Conservation (phyloP, 2,888 invertebrate genomes). For the Brenthis hecate region DNA sequence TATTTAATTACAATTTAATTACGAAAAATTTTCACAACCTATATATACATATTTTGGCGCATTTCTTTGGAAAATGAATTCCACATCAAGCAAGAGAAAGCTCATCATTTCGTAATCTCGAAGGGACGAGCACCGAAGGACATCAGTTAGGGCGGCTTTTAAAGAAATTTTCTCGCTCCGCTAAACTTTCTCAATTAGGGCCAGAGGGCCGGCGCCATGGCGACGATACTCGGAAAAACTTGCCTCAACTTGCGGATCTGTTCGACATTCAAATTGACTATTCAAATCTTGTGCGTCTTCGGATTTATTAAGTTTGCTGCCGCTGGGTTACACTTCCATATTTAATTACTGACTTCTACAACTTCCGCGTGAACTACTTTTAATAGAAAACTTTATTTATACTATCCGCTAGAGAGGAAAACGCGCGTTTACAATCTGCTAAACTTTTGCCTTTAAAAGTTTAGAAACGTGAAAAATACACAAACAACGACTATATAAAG, state of each 20-base stretch:
- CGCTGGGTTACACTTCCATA: slow-evolving; percentile 20
- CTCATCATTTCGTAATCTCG: slow-evolving; percentile 35
- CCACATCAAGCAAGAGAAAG: slow-evolving; percentile 29
- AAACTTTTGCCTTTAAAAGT: no score
- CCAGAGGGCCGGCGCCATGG: slow-evolving; percentile 31
- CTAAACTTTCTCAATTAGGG: slow-evolving; percentile 49
- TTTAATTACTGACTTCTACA: slow-evolving; percentile 24
- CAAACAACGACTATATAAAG: no score
- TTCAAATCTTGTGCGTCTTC: slow-evolving; percentile 28
- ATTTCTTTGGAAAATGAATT: slow-evolving; percentile 32
- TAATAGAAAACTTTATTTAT: slow-evolving; percentile 10
- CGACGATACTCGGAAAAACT: slow-evolving; percentile 36
- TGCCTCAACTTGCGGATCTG: slow-evolving; percentile 28
- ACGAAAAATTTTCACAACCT: no score
- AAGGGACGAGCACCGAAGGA: slow-evolving; percentile 40
- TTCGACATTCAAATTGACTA: slow-evolving; percentile 39
- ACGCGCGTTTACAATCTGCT: not conserved
- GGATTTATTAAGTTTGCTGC: slow-evolving; percentile 30
- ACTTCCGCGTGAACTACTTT: slow-evolving; percentile 13
- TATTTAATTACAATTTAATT: no score
- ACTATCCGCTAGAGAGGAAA: not conserved
- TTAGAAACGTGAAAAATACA: not conserved
- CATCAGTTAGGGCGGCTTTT: slow-evolving; percentile 40
- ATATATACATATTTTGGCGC: slow-evolving; percentile 5
- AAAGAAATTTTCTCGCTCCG: slow-evolving; percentile 45